Evolutionary conservation across 1,140 invertebrate species (phyloP).

Genomic region (Wiebesia pumilae): DNA sequence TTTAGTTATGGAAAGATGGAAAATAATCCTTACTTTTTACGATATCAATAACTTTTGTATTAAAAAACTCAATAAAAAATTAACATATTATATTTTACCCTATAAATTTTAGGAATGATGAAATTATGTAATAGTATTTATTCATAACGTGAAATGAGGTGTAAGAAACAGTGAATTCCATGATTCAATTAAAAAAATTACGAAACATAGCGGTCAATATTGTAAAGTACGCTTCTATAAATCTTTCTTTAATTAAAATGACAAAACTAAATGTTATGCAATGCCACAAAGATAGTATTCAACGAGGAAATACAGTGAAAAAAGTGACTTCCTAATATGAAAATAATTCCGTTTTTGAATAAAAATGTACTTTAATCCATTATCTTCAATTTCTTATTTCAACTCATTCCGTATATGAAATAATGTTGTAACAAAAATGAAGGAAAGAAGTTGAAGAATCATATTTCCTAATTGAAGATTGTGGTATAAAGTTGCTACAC

Average conservation of each 20-base stretch:
- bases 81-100: too few relatives aligned
- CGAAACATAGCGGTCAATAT: background rate
- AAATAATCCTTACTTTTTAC: background rate
- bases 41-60: background rate
- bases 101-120: too few relatives aligned
- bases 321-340: background rate
- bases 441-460: too few relatives aligned
- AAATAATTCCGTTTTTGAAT: background rate
- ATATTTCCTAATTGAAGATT: too few relatives aligned
- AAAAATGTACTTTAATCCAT: background rate
- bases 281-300: too few relatives aligned
- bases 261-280: background rate
- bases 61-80: background rate
- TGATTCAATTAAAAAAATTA: too few relatives aligned
- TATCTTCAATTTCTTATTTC: background rate
- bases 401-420: too few relatives aligned
- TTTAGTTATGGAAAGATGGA: background rate
- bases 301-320: background rate
- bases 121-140: too few relatives aligned
- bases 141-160: too few relatives aligned
- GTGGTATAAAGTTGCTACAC: too few relatives aligned
- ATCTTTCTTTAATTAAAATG: background rate
- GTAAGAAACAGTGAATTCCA: too few relatives aligned
- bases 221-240: background rate
- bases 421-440: too few relatives aligned